Base-by-base conservation (phyloP, 2,888 invertebrate genomes). In the Eristalis tenax region DNA sequence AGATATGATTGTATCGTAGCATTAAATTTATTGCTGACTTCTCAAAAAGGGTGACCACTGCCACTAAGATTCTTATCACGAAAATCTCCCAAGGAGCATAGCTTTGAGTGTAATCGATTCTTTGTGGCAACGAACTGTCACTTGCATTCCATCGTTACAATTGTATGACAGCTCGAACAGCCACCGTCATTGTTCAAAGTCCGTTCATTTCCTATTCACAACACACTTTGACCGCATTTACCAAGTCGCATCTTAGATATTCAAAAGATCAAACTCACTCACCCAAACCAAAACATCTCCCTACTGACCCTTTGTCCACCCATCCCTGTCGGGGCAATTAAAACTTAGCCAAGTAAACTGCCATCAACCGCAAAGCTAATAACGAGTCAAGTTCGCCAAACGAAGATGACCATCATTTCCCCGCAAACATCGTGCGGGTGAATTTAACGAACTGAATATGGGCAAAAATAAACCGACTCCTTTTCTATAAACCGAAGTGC, bases 271-370 rank as follows among this genome's bases (percentile, higher is more conserved):
- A n/a, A n/a, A n/a, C 61, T 71, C 66, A 70, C 57, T 35, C 28
- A 6, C 18, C 59, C 57, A 38, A 5, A 40, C n/a, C 11, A 13
- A 8, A 8, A 6, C 66, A 38, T 22, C 15, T 15, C 43, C 15
- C 43, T 15, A 15, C 2, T 15, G 15, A 40, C 71, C 23, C 22
- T 13, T 13, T 28, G n/a, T 15, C 22, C n/a, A 32, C 43, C 18
- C 23, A 26, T 18, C 50, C 3, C 56, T 38, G 57, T 40, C 43
- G 32, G 64, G 70, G 70, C 76, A 83, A 83, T 83, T 83, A 83
- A 83, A 83, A 83, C 76, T 83, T 83, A 66, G 69, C 70, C 81
- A 75, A 83, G 76, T 66, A 77, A 77, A 83, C 71, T 76, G 64
- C 64, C 50, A 83, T 82, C 65, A 83, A 76, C 71, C 76, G 61